A percentile compares a stretch with the other conserved stretches of the same genome.
phyloP scores from a whole-genome alignment of 2,797 vertebrate genomes.

The Scleropages formosus region DNA sequence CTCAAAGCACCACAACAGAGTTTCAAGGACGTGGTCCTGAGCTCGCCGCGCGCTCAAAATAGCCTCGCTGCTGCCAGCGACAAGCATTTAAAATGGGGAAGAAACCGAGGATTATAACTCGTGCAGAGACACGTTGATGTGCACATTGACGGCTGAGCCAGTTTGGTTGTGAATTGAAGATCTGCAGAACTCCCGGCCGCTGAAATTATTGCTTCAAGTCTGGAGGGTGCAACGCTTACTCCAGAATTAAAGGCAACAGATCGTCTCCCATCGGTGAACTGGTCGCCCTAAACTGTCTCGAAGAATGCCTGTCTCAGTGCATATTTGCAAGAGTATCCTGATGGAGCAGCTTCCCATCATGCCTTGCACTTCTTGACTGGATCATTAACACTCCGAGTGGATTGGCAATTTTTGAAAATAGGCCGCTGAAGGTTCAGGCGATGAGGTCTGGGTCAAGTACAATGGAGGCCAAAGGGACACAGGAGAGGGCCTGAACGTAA shows the following conservation, averaged over 20 bases:
- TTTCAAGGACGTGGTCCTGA: conserved; percentile 2
- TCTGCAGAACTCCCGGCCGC: conserved; percentile 25
- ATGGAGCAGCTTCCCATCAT: too few relatives aligned
- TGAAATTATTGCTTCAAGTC: conserved; percentile 21
- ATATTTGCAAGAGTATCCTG: too few relatives aligned
- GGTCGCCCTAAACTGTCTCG: not conserved
- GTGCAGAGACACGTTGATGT: not conserved
- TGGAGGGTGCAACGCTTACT: not conserved
- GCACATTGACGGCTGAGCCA: not conserved
- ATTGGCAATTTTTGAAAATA: not conserved
- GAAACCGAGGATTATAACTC: conserved; percentile 13
- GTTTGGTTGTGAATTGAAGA: conserved; percentile 15
- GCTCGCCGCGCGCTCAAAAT: not conserved
- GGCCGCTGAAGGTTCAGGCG: too few relatives aligned
- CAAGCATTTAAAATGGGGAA: conserved; percentile 13
- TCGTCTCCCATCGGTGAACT: not conserved
- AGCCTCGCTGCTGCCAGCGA: conserved; percentile 20
- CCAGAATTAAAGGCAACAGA: not conserved
- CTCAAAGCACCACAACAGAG: conserved; percentile 22
- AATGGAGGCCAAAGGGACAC: too few relatives aligned
- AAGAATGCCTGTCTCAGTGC: too few relatives aligned
- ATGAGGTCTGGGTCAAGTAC: too few relatives aligned
- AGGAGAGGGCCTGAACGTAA: too few relatives aligned
- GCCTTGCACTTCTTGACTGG: too few relatives aligned
- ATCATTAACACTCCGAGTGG: too few relatives aligned